Base-by-base conservation (phyloP, 2,797 vertebrate genomes). In the Hephaestus fuliginosus region DNA sequence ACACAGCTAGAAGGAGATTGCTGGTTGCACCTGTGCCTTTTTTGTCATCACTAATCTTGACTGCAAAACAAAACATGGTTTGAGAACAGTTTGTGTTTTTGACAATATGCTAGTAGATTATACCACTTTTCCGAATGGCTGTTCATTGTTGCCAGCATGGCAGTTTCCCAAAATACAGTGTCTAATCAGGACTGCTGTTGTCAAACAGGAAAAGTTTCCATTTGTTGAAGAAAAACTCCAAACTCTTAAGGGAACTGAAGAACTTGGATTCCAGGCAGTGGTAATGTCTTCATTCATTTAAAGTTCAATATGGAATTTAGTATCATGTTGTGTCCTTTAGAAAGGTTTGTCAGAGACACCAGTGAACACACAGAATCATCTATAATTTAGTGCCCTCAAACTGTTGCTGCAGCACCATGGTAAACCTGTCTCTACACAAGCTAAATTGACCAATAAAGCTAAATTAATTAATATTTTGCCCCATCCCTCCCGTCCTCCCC, bases 201-300 rank as follows among this genome's bases (percentile, higher is more conserved):
- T 22, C 86, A 33, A 88, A 57, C 90, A 99, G 98, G 84, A 99
- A 99, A 95, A 99, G 96, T 91, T 99, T 99, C 91, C 97, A 99
- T 91, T 94, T 99, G 74, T 94, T 99, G 85, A 99, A 99, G 97
- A 99, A 99, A 95, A 99, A 99, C 88, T 97, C 98, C 39, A 99
- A 99, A 93, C 96, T 99, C 70, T 92, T 99, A 90, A 95, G 98
- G 89, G 98, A 99, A 78, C 93, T 99, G 87, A 99, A 99, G 95
- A 98, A 99, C 93, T 93, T 99, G 95, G 98, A 99, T 89, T 99
- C 98, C 36, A 97, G 98, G 67, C 98, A 99, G 51, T 99, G 98
- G 98, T 99, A 96, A 90, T 57, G 36, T 1, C 20, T 63, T 46
- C 43, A 28, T 28, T 33, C 30, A 33, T 33, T 33, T 3, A 33